These are phyloP conservation scores for Nannospalax galili DNA, from an alignment of 2,113 vertebrate genomes.

Conservation along the genomic window DNA sequence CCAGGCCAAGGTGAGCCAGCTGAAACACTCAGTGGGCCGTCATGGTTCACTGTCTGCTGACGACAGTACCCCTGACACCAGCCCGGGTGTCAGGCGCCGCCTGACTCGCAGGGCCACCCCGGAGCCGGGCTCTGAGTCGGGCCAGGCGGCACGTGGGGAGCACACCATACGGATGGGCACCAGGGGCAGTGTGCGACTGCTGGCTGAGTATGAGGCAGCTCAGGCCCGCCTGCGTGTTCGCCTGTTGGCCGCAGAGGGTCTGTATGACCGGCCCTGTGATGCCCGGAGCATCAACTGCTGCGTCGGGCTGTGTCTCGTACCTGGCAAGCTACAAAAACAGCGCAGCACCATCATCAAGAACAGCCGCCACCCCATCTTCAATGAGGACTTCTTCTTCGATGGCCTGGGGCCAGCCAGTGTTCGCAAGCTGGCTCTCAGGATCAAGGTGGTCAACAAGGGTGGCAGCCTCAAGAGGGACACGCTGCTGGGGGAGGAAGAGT, in stretches of 20 bases:
- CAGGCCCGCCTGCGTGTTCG: conserved; percentile 93
- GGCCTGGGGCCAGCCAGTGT: conserved; percentile 89
- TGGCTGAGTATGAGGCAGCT: conserved; percentile 91
- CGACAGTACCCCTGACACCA: conserved; percentile 95
- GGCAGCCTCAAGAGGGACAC: conserved; percentile 96
- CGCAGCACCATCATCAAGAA: conserved; percentile 98
- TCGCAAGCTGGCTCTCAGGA: conserved; percentile 94
- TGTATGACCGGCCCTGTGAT: conserved; percentile 93
- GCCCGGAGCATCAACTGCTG: conserved; percentile 97
- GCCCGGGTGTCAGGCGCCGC: conserved; percentile 92
- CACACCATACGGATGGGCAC: conserved; percentile 91
- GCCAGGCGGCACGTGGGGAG: conserved; percentile 82
- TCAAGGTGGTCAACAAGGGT: conserved; percentile 99
- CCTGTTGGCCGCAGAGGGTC: conserved; percentile 91
- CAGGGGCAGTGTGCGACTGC: conserved; percentile 91
- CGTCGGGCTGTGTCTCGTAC: conserved; percentile 95
- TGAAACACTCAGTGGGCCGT: conserved; percentile 92
- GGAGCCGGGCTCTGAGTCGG: conserved; percentile 44
- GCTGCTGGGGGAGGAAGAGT: conserved; percentile 95
- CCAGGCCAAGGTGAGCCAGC: conserved; percentile 95
- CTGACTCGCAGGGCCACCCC: conserved; percentile 83
- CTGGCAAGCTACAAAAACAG: conserved; percentile 97
- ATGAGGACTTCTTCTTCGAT: conserved; percentile 99
- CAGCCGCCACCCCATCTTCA: conserved; percentile 97
- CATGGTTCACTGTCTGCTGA: conserved; percentile 96